These are phyloP conservation scores for Spatulosminthurus flaviceps DNA, from an alignment of 2,888 invertebrate genomes.

Conservation along the genomic window DNA sequence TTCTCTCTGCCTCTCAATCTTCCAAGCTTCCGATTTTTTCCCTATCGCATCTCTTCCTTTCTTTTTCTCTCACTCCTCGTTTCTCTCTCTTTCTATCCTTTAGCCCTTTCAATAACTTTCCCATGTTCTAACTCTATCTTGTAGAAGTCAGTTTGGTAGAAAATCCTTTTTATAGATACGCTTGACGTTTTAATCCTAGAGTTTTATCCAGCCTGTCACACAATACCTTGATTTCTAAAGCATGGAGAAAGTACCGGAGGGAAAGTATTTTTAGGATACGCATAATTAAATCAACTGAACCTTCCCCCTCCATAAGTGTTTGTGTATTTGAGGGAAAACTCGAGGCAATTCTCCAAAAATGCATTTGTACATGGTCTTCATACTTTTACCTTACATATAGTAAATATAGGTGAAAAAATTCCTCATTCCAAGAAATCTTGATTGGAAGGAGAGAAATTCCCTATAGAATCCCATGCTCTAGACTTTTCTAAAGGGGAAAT, in stretches of 20 bases:
- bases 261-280: too few relatives aligned
- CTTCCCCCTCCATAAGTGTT: neutral
- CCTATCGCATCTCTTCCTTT: neutral
- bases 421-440: too few relatives aligned
- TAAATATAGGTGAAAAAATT: too few relatives aligned
- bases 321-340: neutral
- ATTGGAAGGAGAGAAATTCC: too few relatives aligned
- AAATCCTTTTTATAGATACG: neutral
- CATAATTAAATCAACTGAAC: too few relatives aligned
- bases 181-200: constrained; percentile 7
- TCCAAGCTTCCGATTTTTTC: neutral
- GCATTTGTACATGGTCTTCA: too few relatives aligned
- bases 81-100: neutral
- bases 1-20: constrained; percentile 9
- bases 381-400: too few relatives aligned
- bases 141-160: neutral
- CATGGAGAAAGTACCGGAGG: neutral
- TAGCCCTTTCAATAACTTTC: neutral
- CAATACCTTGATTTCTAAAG: neutral
- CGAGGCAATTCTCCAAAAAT: neutral
- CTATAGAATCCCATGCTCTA: too few relatives aligned
- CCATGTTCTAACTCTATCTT: neutral
- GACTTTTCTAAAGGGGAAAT: too few relatives aligned
- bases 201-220: neutral
- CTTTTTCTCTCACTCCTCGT: constrained; percentile 14